These are phyloP conservation scores for Caerostris darwini DNA, from an alignment of 1,140 invertebrate genomes.

Conservation along the genomic window DNA sequence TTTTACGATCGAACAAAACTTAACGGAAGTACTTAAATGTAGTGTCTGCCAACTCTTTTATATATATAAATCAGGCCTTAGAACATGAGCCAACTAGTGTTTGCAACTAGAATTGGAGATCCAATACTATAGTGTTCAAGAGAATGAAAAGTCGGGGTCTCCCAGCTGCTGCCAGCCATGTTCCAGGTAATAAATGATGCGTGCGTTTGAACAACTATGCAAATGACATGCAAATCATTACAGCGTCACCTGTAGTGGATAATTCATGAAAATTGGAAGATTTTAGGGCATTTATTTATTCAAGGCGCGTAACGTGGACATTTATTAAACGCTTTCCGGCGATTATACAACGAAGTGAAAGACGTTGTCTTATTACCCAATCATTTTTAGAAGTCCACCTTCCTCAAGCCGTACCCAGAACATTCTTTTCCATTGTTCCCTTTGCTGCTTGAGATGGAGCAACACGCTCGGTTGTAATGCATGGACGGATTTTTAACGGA, in stretches of 20 bases:
- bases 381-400: conserved; percentile 63
- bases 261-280: conserved; percentile 69
- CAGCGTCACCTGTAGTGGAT: conserved; percentile 61
- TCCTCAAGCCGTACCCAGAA: not conserved
- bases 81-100: conserved; percentile 16
- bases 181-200: conserved; percentile 57
- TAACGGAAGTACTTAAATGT: conserved; percentile 41
- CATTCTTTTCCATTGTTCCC: conserved; percentile 20
- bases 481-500: conserved; percentile 40
- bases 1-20: conserved; percentile 17
- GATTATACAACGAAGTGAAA: conserved; percentile 54
- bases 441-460: conserved; percentile 46
- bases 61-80: not conserved
- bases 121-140: not conserved
- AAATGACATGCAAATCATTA: conserved; percentile 75
- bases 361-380: conserved; percentile 71
- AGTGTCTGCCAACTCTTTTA: conserved; percentile 13
- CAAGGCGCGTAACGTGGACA: conserved; percentile 50
- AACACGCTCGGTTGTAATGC: conserved; percentile 66
- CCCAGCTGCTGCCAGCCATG: conserved; percentile 63
- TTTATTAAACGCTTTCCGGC: conserved; percentile 70
- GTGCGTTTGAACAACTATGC: conserved; percentile 17
- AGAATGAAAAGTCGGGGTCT: conserved; percentile 18
- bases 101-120: conserved; percentile 20
- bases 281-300: conserved; percentile 73